These are phyloP conservation scores for Platynereis dumerilii DNA, from an alignment of 2,888 invertebrate species.

Conservation along the genomic window DNA sequence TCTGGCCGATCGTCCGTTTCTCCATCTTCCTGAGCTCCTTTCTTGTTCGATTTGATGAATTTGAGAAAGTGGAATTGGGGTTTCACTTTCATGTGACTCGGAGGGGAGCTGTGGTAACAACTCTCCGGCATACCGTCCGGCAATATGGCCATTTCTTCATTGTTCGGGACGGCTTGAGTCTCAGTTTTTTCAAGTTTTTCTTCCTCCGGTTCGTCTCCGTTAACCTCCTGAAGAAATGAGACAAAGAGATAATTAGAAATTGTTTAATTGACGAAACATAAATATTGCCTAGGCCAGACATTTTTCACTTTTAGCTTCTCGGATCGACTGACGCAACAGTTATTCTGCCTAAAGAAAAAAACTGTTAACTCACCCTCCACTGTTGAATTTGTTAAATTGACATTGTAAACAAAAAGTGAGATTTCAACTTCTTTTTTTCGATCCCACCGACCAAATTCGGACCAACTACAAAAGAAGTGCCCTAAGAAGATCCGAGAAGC, in stretches of 20 bases:
- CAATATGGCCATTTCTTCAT: slow-evolving; percentile 4
- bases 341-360: neutral
- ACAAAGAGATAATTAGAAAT: too few species aligned
- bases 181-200: neutral
- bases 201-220: slow-evolving; percentile 2
- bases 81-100: slow-evolving; percentile 22
- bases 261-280: too few species aligned
- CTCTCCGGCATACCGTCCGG: slow-evolving; percentile 11
- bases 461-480: too few species aligned
- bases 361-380: too few species aligned
- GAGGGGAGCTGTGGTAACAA: slow-evolving; percentile 25
- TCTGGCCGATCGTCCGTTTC: neutral
- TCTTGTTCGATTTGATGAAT: slow-evolving; percentile 18
- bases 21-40: neutral
- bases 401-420: too few species aligned
- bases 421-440: too few species aligned
- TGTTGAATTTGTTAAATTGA: too few species aligned
- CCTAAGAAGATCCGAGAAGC: too few species aligned
- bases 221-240: neutral
- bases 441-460: too few species aligned
- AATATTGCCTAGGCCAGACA: neutral
- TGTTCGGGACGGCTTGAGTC: neutral
- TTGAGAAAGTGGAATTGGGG: slow-evolving; percentile 22
- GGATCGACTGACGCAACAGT: too few species aligned
- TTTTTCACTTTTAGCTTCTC: slow-evolving; percentile 1